Conservation (phyloP, 2,888 invertebrate genomes). For the Caenorhabditis becei region DNA sequence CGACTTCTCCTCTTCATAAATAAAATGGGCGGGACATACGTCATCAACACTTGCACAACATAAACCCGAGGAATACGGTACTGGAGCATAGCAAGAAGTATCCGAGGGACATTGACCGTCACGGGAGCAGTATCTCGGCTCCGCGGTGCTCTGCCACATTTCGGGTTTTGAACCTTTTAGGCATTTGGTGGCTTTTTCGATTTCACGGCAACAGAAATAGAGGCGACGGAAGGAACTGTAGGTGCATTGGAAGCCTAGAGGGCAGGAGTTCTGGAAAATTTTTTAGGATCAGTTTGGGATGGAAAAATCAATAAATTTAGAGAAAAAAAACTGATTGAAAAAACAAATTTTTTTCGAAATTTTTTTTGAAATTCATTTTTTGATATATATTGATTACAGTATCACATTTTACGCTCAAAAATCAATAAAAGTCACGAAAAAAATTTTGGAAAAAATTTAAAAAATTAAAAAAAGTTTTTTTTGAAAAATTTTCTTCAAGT, state of each 20-base stretch:
- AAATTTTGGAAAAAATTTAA: too few species aligned
- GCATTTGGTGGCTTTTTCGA: conserved; percentile 55
- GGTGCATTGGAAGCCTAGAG: conserved; percentile 70
- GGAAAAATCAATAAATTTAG: too few species aligned
- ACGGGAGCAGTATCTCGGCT: conserved; percentile 60
- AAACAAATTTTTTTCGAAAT: too few species aligned
- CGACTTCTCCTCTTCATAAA: conserved; percentile 69
- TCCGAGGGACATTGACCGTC: conserved; percentile 70
- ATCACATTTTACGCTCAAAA: too few species aligned
- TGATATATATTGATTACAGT: too few species aligned
- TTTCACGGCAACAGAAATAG: conserved; percentile 75
- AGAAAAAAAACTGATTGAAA: too few species aligned
- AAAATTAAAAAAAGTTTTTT: too few species aligned
- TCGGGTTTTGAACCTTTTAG: conserved; percentile 59
- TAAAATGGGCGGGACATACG: conserved; percentile 76
- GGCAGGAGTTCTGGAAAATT: conserved; percentile 70
- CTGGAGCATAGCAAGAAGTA: conserved; percentile 62
- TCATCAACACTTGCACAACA: conserved; percentile 70
- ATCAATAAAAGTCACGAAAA: too few species aligned
- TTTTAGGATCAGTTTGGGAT: background rate
- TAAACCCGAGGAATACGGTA: conserved; percentile 63
- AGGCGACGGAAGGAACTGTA: conserved; percentile 70
- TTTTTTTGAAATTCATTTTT: background rate
- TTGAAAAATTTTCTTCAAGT: too few species aligned
- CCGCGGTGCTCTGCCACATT: conserved; percentile 62